A percentile compares a stretch with the other conserved stretches of the same genome.
phyloP scores from a whole-genome alignment of 53 echinoderm and acorn worm species.

The Zoroaster sp. region DNA sequence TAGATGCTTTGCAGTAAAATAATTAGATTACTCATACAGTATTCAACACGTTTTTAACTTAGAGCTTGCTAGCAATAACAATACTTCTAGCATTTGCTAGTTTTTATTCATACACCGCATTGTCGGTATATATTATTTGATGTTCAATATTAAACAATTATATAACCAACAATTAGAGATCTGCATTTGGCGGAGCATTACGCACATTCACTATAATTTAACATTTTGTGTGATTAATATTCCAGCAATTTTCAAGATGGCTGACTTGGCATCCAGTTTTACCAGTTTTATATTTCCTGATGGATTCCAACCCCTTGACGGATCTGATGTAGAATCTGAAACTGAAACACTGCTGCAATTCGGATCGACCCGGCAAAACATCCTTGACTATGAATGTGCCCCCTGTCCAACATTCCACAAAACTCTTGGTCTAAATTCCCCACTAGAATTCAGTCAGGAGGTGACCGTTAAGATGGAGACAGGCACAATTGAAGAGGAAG shows the following conservation, averaged over 20 bases:
- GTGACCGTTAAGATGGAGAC: not conserved
- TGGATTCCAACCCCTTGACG: constrained; percentile 28
- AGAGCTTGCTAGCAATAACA: too few relatives aligned
- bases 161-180: too few relatives aligned
- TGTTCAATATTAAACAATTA: too few relatives aligned
- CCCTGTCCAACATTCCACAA: not conserved
- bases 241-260: too few relatives aligned
- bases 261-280: constrained; percentile 5
- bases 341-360: not conserved
- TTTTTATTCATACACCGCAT: too few relatives aligned
- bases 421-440: not conserved
- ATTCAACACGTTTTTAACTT: too few relatives aligned
- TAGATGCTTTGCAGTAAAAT: too few relatives aligned
- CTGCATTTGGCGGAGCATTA: too few relatives aligned
- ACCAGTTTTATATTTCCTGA: constrained; percentile 43
- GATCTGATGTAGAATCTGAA: constrained; percentile 27
- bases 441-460: not conserved
- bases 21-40: too few relatives aligned
- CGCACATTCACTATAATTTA: too few relatives aligned
- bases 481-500: not conserved
- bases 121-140: too few relatives aligned
- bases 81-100: too few relatives aligned
- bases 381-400: not conserved
- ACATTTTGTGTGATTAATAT: not conserved
- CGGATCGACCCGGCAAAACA: not conserved